A percentile compares a stretch with the other conserved stretches of the same genome.
Conservation (phyloP, 2,888 invertebrate genomes). For the Hemaris fuciformis region DNA sequence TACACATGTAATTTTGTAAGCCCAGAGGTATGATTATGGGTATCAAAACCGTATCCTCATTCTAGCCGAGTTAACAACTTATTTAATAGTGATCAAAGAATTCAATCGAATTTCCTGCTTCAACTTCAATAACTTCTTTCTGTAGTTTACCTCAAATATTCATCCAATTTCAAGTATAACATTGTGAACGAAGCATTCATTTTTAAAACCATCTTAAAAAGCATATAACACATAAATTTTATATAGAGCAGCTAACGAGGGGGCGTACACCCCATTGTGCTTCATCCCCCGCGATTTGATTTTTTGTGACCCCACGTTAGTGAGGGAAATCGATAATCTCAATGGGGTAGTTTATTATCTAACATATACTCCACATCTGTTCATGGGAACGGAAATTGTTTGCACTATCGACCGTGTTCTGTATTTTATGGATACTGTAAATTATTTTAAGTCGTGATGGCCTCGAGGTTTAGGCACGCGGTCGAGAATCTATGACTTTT, state of each 20-base stretch:
- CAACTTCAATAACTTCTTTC: no score
- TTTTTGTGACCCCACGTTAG: constrained; percentile 39
- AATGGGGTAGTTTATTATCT: constrained; percentile 6
- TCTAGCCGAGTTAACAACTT: no score
- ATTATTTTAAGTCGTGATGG: no score
- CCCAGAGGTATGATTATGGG: no score
- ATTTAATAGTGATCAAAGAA: no score
- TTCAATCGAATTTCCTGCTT: no score
- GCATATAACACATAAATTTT: constrained; percentile 34
- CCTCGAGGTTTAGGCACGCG: no score
- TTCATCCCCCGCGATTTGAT: constrained; percentile 40
- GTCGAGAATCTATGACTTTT: no score
- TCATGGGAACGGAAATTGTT: neutral
- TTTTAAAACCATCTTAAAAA: constrained; percentile 3
- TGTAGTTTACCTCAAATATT: no score
- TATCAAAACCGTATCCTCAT: no score
- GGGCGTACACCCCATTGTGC: constrained; percentile 45
- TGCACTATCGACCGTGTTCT: neutral
- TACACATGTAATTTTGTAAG: no score
- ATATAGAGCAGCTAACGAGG: constrained; percentile 39
- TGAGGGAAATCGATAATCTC: constrained; percentile 43
- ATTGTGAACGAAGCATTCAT: neutral
- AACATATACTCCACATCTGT: constrained; percentile 1
- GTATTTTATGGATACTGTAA: no score
- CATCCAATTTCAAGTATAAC: neutral